Percentiles rank a stretch among this genome's conserved stretches.
Conservation (phyloP, 2,113 vertebrate genomes). For the Paradisaea rubra region DNA sequence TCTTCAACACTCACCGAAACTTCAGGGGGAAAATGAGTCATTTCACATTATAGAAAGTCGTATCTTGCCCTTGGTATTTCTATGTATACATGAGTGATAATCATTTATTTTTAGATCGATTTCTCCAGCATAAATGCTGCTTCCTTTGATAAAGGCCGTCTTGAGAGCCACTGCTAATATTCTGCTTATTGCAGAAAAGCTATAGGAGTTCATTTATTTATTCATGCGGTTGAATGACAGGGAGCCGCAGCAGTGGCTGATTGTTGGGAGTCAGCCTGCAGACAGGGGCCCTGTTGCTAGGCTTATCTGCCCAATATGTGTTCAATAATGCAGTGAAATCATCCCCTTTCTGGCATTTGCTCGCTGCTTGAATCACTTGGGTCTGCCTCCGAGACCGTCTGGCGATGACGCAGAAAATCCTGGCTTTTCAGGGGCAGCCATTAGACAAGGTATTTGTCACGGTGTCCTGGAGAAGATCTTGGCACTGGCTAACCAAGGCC, state of each 20-base stretch:
- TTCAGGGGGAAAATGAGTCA: slow-evolving; percentile 60
- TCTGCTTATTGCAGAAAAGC: not conserved
- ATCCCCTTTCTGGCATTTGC: not conserved
- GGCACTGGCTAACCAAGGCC: not conserved
- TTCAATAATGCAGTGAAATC: not conserved
- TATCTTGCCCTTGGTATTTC: slow-evolving; percentile 65
- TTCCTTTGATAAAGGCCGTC: slow-evolving; percentile 14
- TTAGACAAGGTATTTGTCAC: not conserved
- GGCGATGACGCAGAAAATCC: not conserved
- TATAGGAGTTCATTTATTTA: slow-evolving; percentile 6
- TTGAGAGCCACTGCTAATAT: slow-evolving; percentile 24
- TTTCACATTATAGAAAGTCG: slow-evolving; percentile 53
- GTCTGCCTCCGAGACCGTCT: not conserved
- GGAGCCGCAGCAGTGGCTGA: not conserved
- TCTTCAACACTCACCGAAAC: slow-evolving; percentile 31
- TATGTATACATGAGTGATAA: slow-evolving; percentile 40
- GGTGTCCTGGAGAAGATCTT: not conserved
- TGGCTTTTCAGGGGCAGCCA: not conserved
- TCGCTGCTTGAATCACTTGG: not conserved
- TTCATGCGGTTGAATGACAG: not conserved
- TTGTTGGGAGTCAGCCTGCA: not conserved
- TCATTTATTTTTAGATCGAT: slow-evolving; percentile 55
- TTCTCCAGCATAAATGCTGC: slow-evolving; percentile 22
- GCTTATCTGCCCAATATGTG: not conserved
- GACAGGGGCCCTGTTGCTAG: slow-evolving; percentile 1